Conservation (phyloP, 2,888 invertebrate species). For the Drosophila kambysellisi region DNA sequence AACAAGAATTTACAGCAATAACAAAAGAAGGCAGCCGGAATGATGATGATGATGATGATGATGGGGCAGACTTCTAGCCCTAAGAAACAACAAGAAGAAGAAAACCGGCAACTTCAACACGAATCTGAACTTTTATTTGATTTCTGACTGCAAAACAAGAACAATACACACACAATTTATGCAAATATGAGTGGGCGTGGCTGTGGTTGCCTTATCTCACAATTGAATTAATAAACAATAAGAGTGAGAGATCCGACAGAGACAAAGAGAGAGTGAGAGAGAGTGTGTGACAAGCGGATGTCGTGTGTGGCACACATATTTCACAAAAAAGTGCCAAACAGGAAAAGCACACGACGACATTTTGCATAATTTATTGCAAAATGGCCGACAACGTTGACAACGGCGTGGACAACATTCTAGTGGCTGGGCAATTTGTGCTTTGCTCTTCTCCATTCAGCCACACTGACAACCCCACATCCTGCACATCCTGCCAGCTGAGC, state of each 20-base stretch:
- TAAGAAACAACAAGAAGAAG: not conserved
- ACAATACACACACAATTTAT: constrained; percentile 47
- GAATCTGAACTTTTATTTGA: constrained; percentile 61
- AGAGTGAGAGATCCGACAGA: not conserved
- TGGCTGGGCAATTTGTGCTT: constrained; percentile 55
- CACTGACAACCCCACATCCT: constrained; percentile 15
- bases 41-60: constrained; percentile 40
- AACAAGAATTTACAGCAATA: constrained; percentile 74
- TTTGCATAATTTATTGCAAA: constrained; percentile 73
- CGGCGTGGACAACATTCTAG: constrained; percentile 39
- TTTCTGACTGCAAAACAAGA: constrained; percentile 49
- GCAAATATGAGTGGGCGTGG: constrained; percentile 61
- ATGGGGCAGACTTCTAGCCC: not conserved
- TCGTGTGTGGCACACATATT: constrained; percentile 64
- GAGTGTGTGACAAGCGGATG: constrained; percentile 75
- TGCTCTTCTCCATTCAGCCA: constrained; percentile 32
- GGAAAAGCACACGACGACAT: constrained; percentile 71
- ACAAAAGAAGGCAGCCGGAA: constrained; percentile 33
- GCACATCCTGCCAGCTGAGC: constrained; percentile 5
- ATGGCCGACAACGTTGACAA: constrained; percentile 44
- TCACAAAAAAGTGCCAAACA: constrained; percentile 74
- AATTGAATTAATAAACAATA: constrained; percentile 60
- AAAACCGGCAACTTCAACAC: not conserved
- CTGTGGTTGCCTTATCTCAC: constrained; percentile 53
- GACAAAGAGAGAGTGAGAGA: constrained; percentile 10